Evolutionary conservation across 1,140 invertebrate species (phyloP).

Genomic region (Sycobia sp.): DNA sequence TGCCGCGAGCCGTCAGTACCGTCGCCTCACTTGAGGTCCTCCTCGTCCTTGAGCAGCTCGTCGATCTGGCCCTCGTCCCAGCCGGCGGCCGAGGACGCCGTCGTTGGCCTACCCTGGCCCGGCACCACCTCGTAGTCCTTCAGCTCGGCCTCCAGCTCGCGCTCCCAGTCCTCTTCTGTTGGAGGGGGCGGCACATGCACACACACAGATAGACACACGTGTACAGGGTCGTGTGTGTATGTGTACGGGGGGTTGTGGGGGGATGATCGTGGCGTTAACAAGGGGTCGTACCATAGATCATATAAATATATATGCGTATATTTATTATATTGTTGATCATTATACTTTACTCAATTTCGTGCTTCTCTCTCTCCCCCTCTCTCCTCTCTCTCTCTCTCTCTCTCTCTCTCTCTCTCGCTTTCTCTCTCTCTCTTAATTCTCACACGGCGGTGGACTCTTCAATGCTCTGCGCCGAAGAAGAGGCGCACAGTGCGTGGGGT

Average conservation of each 20-base stretch:
- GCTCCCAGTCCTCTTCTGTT: conserved; percentile 91
- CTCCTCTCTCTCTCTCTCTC: no score
- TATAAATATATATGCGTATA: background rate
- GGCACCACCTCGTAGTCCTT: conserved; percentile 89
- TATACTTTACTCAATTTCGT: no score
- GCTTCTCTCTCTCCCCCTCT: no score
- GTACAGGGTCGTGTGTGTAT: no score
- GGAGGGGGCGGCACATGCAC: conserved; percentile 33
- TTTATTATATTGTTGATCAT: background rate
- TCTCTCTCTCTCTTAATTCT: no score
- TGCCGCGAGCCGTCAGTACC: background rate
- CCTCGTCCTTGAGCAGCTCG: conserved; percentile 64
- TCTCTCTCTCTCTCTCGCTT: no score
- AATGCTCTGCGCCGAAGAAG: no score
- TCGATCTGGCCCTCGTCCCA: conserved; percentile 65
- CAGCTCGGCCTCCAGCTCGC: conserved; percentile 88
- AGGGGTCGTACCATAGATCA: background rate
- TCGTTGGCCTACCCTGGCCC: conserved; percentile 38
- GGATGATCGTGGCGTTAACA: no score
- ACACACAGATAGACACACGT: no score
- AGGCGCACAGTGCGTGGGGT: no score
- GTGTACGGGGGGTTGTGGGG: background rate
- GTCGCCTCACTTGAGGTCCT: conserved; percentile 59
- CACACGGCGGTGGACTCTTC: no score
- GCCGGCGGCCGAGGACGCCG: conserved; percentile 27